Conservation (phyloP, 1,140 invertebrate species). For the Mamestra configurata region DNA sequence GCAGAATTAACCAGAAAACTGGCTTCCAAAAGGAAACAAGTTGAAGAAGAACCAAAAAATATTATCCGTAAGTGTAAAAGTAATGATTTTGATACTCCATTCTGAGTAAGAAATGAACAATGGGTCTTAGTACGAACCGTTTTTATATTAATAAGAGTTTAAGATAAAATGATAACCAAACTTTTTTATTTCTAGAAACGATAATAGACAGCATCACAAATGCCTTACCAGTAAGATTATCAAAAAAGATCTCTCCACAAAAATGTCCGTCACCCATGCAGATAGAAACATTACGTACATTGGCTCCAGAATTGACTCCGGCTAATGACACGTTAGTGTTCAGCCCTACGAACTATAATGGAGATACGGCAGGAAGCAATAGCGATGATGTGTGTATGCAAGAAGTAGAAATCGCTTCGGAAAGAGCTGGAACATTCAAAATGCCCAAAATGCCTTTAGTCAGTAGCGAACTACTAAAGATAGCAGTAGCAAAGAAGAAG, state of each 20-base stretch:
- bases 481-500: slow-evolving; percentile 58
- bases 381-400: slow-evolving; percentile 46
- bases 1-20: slow-evolving; percentile 76
- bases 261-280: slow-evolving; percentile 72
- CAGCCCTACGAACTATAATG: neutral
- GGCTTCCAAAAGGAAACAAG: slow-evolving; percentile 72
- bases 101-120: too few species aligned
- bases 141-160: too few species aligned
- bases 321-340: slow-evolving; percentile 68
- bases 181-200: slow-evolving; percentile 64
- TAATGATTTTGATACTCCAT: neutral
- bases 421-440: slow-evolving; percentile 64
- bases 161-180: neutral
- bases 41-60: slow-evolving; percentile 73
- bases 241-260: slow-evolving; percentile 65
- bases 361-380: neutral
- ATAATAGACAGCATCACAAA: slow-evolving; percentile 78
- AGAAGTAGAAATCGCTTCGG: slow-evolving; percentile 46
- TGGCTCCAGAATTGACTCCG: slow-evolving; percentile 75
- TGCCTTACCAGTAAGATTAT: slow-evolving; percentile 74
- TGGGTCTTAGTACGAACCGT: too few species aligned
- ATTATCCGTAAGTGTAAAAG: slow-evolving; percentile 74
- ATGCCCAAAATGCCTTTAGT: slow-evolving; percentile 81
- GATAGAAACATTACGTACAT: slow-evolving; percentile 76
- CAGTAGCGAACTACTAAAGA: slow-evolving; percentile 74